phyloP scores from a whole-genome alignment of 1,140 invertebrate species.

The Pseudomyrmex gracilis region DNA sequence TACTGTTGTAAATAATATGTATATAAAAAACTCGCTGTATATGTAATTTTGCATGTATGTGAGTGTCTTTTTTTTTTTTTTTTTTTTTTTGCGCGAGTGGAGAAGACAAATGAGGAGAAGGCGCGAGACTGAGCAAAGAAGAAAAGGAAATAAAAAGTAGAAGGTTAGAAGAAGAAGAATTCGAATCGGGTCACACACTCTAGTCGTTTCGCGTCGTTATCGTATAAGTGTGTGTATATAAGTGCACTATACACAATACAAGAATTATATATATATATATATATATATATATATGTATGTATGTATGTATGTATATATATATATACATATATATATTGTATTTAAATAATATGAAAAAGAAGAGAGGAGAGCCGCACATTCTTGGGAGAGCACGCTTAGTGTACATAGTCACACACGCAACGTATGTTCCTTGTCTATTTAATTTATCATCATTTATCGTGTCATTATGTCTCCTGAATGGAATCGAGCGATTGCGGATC shows the following conservation, averaged over 20 bases:
- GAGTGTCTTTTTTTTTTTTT: not conserved
- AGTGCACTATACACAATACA: no score
- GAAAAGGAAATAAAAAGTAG: not conserved
- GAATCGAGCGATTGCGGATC: slow-evolving; percentile 40
- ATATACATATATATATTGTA: slow-evolving; percentile 22
- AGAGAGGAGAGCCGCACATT: slow-evolving; percentile 33
- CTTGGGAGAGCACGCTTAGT: slow-evolving; percentile 53
- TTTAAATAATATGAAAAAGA: not conserved
- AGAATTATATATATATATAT: slow-evolving; percentile 2
- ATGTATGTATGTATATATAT: slow-evolving; percentile 34
- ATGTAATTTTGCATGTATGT: slow-evolving; percentile 32
- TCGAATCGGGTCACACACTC: slow-evolving; percentile 52
- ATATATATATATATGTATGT: slow-evolving; percentile 45
- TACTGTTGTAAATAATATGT: slow-evolving; percentile 66
- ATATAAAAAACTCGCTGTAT: slow-evolving; percentile 35
- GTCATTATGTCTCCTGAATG: slow-evolving; percentile 36
- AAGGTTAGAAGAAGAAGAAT: not conserved
- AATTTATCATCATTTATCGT: slow-evolving; percentile 43
- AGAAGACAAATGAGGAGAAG: slow-evolving; percentile 1
- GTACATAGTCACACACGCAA: slow-evolving; percentile 50
- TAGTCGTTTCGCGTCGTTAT: slow-evolving; percentile 59
- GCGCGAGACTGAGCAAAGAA: slow-evolving; percentile 29
- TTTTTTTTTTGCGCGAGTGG: slow-evolving; percentile 22
- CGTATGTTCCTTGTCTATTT: slow-evolving; percentile 50
- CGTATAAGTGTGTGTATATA: slow-evolving; percentile 38